Base-by-base conservation (phyloP, 2,888 invertebrate genomes). In the Pristionchus maxplancki region DNA sequence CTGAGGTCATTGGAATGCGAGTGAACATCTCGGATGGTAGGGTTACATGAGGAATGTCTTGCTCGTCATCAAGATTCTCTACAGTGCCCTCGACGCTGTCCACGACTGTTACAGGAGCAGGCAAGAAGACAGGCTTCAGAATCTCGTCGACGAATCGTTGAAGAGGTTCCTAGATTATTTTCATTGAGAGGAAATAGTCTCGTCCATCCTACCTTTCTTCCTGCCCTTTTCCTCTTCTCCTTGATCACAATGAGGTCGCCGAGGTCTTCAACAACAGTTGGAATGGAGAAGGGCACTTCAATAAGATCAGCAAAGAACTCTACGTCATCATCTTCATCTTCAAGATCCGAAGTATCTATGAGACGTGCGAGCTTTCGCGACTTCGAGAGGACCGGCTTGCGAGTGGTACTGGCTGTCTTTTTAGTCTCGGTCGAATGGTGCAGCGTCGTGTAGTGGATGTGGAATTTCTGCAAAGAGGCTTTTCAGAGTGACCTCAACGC, bases 361-460 rank as follows among this genome's bases (percentile, higher is more conserved):
- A 44, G 44, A 44, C 44, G 44, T 6, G 44, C 44, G 44, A 44
- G 6, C 44, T 6, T 44, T 44, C 44, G n/a, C n/a, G n/a, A n/a
- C n/a, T n/a, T n/a, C n/a, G n/a, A n/a, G n/a, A n/a, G n/a, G n/a
- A n/a, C n/a, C n/a, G n/a, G n/a, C n/a, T n/a, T n/a, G n/a, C n/a
- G n/a, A n/a, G n/a, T n/a, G n/a, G n/a, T n/a, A n/a, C n/a, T n/a
- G n/a, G n/a, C n/a, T n/a, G n/a, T n/a, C n/a, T 24, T 9, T 34
- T 24, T n/a, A 34, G n/a, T 34, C 13, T 31, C 67, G 67, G 31
- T 34, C 67, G 20, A n/a, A 34, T 34, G 34, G 67, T 37, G n/a
- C n/a, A n/a, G n/a, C n/a, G 71, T 74, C 15, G 71, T 74, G 71
- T 74, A 74, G 71, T 74, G 17, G 40, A 74, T 20, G 71, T 74